Evolutionary conservation across 2,113 vertebrate species (phyloP).

Genomic region (Peucedramus taeniatus): DNA sequence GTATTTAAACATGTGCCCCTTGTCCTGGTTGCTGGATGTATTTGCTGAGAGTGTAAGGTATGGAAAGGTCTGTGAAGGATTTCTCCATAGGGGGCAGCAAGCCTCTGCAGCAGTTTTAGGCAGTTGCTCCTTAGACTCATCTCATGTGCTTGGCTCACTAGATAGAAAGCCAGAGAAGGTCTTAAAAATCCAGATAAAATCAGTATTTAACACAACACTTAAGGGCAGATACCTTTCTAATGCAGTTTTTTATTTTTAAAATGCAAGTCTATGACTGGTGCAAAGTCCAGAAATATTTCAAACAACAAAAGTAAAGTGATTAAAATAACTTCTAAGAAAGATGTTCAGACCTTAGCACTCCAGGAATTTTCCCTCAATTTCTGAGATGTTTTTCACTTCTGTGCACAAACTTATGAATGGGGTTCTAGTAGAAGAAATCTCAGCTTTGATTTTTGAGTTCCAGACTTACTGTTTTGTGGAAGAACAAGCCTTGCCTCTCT

Average conservation of each 20-base stretch:
- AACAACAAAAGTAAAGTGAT: background rate
- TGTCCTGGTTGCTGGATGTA: background rate
- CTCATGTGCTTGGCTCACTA: background rate
- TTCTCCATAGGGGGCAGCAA: conserved; percentile 55
- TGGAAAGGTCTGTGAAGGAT: background rate
- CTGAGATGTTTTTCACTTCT: background rate
- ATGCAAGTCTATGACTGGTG: background rate
- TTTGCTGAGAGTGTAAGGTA: background rate
- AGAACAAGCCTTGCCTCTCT: background rate
- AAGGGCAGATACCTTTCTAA: background rate
- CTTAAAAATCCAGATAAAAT: background rate
- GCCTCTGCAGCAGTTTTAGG: background rate
- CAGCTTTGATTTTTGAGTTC: background rate
- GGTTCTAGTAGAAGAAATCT: background rate
- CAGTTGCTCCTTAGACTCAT: background rate
- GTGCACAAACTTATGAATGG: background rate
- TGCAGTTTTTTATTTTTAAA: background rate
- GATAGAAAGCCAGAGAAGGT: background rate
- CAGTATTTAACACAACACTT: background rate
- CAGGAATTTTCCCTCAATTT: background rate
- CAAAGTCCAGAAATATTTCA: background rate
- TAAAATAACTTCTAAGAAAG: background rate
- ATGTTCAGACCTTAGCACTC: background rate
- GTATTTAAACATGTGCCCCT: background rate
- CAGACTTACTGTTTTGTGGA: background rate